Evolutionary conservation across 2,113 vertebrate species (phyloP), one percentile per base, ranked within the genome.

Genomic region (Fregata magnificens): DNA sequence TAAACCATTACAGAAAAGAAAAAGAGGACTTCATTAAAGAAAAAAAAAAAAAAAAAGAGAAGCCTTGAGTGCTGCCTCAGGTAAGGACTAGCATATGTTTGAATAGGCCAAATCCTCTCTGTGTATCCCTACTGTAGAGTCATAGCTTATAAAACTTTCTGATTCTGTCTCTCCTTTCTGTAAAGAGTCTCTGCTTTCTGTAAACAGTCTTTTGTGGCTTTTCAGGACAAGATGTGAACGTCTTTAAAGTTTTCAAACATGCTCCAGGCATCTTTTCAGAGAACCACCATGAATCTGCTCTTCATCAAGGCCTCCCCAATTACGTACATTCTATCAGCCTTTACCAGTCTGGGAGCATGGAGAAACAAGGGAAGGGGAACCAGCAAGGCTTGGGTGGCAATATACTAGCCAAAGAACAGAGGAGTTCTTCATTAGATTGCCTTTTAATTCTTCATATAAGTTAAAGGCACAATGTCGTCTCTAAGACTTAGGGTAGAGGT

Each of bases 171-270:
- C 44, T 88, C 32, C 40, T 71, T 86, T 78, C 58, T 90, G 44
- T 80, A 32, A 82, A 91, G 49, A 86, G 49, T 31, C 65, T 67
- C 28, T 90, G 84, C 62, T 86, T 90, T 80, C 85, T 93, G 73
- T 87, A 87, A 90, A 95, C 53, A 69, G 71, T 21, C 22, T 81
- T 71, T 20, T 77, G 93, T 52, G 89, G 49, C 28, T 94, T 96
- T 94, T 85, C 81, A 73, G 71, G 45, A 76, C 71, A 85, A 85
- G 79, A 91, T 45, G 65, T 72, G 50, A 87, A 88, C 42, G 69
- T 69, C 77, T 96, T 94, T 95, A 80, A 92, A 94, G 79, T 74
- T 66, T 82, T 55, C 67, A 91, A 90, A 94, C 16, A 62, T 0
- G 32, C 34, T 88, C 16, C 55, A 80, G 82, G 79, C 67, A 91